Base-by-base conservation (phyloP, 2,113 vertebrate genomes). In the Cichladusa arquata region DNA sequence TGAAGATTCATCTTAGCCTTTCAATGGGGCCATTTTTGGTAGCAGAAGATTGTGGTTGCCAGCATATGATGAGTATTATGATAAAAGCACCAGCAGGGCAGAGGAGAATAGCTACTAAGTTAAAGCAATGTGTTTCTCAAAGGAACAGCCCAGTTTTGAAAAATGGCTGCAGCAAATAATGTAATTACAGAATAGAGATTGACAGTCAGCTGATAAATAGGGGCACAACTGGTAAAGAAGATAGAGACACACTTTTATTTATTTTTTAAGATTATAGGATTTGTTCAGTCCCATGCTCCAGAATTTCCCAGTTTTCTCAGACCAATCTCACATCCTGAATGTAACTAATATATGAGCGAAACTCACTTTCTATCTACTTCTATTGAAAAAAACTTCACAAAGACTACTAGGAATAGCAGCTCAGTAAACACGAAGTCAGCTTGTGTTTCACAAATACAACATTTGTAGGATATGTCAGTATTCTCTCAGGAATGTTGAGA, bases 71-170 rank as follows among this genome's bases (percentile, higher is more conserved):
- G 23, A 86, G n/a, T 96, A 66, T 90, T 95, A 95, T 86, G 90
- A 94, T 88, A 93, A 96, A 96, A 91, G 72, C 40, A 56, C 89
- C 76, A 96, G 92, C 72, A 83, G 85, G 76, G 34, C 64, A 93
- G 79, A 88, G 65, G 67, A 96, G 87, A 95, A 86, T 51, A 86
- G 81, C 64, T 90, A 12, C 62, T 33, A 80, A 86, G 76, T 90
- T 86, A 92, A 94, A 93, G 81, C 76, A 88, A 51, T 88, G 38
- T 50, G 40, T 94, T 93, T 92, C 92, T 92, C 51, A 66, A 69
- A 91, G 62, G 54, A 82, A 34, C 57, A 66, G 47, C 67, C 77
- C 18, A n/a, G 38, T 92, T 90, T 48, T 92, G 82, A 93, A 96
- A 88, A 95, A 86, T 44, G 84, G 47, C 84, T 76, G 58, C 73